Percentiles rank a stretch among this genome's conserved stretches.
These are phyloP conservation scores for human (Homo sapiens) DNA, from an alignment of 2,113 vertebrate species.

Conservation along the genomic window DNA sequence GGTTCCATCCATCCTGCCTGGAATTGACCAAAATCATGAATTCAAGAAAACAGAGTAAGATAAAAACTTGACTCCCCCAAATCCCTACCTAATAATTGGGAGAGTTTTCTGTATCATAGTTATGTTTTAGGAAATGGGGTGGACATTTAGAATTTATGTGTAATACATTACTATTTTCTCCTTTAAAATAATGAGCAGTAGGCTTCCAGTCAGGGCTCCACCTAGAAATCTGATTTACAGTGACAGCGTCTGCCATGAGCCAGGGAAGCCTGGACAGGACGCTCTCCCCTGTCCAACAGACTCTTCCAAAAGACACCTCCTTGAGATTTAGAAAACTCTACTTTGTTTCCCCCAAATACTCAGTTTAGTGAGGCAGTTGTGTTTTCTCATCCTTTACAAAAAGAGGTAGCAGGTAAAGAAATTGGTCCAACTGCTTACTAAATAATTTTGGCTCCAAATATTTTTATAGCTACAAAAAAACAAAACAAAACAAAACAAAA, in stretches of 20 bases:
- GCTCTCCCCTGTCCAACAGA: neutral
- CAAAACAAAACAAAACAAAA: neutral
- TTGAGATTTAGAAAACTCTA: neutral
- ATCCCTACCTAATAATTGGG: slow-evolving; percentile 4
- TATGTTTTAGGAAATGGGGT: neutral
- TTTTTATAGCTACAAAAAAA: neutral
- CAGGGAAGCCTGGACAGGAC: neutral
- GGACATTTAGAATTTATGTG: neutral
- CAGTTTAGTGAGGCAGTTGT: neutral
- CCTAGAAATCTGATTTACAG: neutral
- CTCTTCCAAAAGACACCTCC: neutral
- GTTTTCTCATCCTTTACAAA: neutral
- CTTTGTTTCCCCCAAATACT: neutral
- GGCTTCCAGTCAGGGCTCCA: neutral
- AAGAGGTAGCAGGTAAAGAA: neutral
- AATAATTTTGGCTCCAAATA: neutral
- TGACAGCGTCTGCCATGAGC: neutral
- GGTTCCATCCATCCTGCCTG: neutral
- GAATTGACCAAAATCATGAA: neutral
- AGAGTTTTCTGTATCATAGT: neutral
- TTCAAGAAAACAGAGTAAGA: neutral
- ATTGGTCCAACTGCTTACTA: neutral
- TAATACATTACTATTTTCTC: neutral
- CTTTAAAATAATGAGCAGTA: neutral
- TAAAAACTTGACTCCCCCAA: neutral